Evolutionary conservation across 2,113 vertebrate species (phyloP), one percentile per base, ranked within the genome.

Genomic region (Hippocampus abdominalis): DNA sequence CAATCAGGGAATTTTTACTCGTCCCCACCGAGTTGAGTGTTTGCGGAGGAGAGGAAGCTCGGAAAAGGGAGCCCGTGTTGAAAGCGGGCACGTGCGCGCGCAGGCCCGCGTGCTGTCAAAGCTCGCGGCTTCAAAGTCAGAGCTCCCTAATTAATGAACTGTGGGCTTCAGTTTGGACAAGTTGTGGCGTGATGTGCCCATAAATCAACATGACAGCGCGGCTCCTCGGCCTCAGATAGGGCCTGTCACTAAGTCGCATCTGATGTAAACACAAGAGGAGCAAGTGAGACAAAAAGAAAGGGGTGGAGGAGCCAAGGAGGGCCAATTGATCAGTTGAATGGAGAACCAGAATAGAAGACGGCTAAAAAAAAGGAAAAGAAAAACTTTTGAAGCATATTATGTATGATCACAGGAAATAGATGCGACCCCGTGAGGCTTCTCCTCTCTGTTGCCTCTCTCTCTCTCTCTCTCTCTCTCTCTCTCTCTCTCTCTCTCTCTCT

Each of bases 131-230:
- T 98, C 96, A 97, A 98, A 98, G 97, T 96, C 95, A 91, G 92
- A 93, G 94, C 93, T 95, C 93, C 94, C 94, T 98, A 99, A 99
- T 99, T 98, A 99, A 99, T 99, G 96, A 99, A 98, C 94, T 95
- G 94, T 92, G 90, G 94, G 95, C 94, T 96, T 95, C 94, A 95
- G 94, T 98, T 96, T 98, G 95, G 96, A 99, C 97, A 98, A 97
- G 97, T 98, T 94, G 94, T 92, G 94, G 95, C 94, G 94, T 94
- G 95, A 96, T 94, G 94, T 94, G 92, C 94, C 94, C 95, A 98
- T 99, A 99, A 99, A 99, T 99, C 97, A 99, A 96, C 93, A 92
- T 98, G 96, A 98, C 96, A 96, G 95, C 93, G 85, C 91, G 91
- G 95, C 95, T 96, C 94, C 94, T 91, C 93, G 92, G 94, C 91